Conservation (phyloP, 2,113 vertebrate genomes). For the Pseudolaguvia tuberculata region DNA sequence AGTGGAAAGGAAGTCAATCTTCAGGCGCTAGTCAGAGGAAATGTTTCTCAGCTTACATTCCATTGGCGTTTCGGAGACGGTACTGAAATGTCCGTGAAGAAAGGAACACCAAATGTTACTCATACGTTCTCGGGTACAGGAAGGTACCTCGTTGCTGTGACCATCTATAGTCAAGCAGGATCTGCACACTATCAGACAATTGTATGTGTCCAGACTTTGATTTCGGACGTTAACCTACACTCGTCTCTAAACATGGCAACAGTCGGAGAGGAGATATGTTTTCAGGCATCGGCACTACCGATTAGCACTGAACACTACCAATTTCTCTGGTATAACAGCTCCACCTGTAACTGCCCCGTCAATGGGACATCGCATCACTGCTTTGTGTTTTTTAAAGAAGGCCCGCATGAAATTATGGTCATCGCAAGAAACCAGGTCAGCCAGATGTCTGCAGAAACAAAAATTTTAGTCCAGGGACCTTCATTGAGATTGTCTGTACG, state of each 20-base stretch:
- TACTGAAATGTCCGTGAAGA: constrained; percentile 42
- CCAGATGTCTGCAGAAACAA: constrained; percentile 50
- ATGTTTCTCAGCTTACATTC: constrained; percentile 54
- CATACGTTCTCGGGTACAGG: constrained; percentile 62
- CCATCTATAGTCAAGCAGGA: constrained; percentile 53
- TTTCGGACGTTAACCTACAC: constrained; percentile 52
- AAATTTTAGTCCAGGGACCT: constrained; percentile 58
- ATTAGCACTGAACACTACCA: constrained; percentile 50
- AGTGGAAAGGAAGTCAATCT: constrained; percentile 50
- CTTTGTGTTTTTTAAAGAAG: constrained; percentile 63
- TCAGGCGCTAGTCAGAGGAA: constrained; percentile 56
- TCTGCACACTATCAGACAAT: constrained; percentile 42
- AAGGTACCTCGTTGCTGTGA: constrained; percentile 56
- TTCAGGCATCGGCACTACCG: constrained; percentile 53
- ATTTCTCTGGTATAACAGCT: constrained; percentile 60
- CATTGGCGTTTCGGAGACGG: constrained; percentile 70
- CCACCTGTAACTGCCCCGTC: constrained; percentile 1
- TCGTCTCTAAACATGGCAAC: constrained; percentile 46
- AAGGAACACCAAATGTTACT: constrained; percentile 49
- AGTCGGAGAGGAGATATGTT: constrained; percentile 57
- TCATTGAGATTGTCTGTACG: constrained; percentile 54
- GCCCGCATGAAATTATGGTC: constrained; percentile 60
- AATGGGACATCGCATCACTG: constrained; percentile 53
- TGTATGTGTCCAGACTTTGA: constrained; percentile 60
- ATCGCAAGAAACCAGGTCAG: constrained; percentile 63